Conservation (phyloP, 2,797 vertebrate species). For the Leptodactylus fallax region DNA sequence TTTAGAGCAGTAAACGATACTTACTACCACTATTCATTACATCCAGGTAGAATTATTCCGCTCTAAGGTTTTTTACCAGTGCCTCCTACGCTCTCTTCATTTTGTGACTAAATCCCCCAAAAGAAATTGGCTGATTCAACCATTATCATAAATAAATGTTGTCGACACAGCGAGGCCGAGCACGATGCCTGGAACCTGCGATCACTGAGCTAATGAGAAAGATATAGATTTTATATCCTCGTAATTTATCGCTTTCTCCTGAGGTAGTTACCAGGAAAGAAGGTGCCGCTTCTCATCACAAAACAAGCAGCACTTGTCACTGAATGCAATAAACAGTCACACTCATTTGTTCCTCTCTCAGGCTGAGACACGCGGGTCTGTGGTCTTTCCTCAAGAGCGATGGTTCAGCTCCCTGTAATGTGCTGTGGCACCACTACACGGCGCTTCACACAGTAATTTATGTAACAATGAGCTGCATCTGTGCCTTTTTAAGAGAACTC, state of each 20-base stretch:
- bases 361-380: background rate
- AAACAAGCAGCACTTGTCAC: conserved; percentile 9
- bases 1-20: background rate
- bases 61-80: background rate
- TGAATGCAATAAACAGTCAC: background rate
- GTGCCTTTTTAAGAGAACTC: background rate
- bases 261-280: conserved; percentile 40
- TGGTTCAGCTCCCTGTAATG: background rate
- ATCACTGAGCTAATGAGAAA: conserved; percentile 57
- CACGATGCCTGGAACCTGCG: conserved; percentile 22
- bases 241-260: conserved; percentile 53
- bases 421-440: background rate
- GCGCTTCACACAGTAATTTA: background rate
- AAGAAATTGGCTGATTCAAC: conserved; percentile 18
- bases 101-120: conserved; percentile 13
- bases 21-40: background rate
- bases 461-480: background rate
- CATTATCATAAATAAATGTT: conserved; percentile 51
- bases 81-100: conserved; percentile 4
- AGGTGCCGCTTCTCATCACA: conserved; percentile 44
- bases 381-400: background rate
- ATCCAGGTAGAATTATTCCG: background rate
- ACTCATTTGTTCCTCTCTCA: background rate
- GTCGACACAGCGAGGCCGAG: background rate
- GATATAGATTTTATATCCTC: conserved; percentile 60